Base-by-base conservation (phyloP, 1,140 invertebrate genomes). In the Ridgeia piscesae region DNA sequence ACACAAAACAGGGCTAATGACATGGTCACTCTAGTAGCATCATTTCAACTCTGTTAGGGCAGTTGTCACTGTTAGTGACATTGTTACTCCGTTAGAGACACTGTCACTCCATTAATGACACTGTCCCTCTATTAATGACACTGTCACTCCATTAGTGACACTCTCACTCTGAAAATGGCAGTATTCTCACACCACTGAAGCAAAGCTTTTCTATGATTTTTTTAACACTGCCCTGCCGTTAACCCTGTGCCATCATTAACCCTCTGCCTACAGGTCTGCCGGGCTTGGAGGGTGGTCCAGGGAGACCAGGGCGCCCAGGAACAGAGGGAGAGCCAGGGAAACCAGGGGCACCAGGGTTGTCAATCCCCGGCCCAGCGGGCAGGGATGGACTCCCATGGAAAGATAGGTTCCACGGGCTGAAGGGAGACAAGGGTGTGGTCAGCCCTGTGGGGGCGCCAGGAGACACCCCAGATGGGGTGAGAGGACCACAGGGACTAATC, bases 201-300 rank as follows among this genome's bases (percentile, higher is more conserved):
- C n/a, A n/a, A n/a, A n/a, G n/a, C n/a, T n/a, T n/a, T n/a, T n/a
- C n/a, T n/a, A n/a, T n/a, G n/a, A n/a, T n/a, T 42, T 42, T n/a
- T 42, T 4, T 42, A 11, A 42, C 42, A 42, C 42, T 42, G 4
- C 42, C 42, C 4, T 42, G 42, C 42, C 11, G 11, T 77, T 77
- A 77, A 77, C 58, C 58, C 58, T 77, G 11, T 77, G 17, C 58
- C 17, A 31, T 21, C 58, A 77, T 27, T 21, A 77, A 77, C 58
- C 58, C 58, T 77, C 58, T 77, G 17, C 58, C 48, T 0, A 96
- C 96, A 93, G 96, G 96, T 93, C 48, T 93, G 21, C 48, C 14
- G 27, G 96, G 96, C 92, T 95, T 48, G 93, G 94, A 92, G 94
- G 98, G 98, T 6, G 95, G 88, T 33, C 31, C 35, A 21, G 94